Percentiles rank a stretch among this genome's conserved stretches.
These are phyloP conservation scores for Paedocypris micromegethes DNA, from an alignment of 2,797 vertebrate species.

Conservation along the genomic window DNA sequence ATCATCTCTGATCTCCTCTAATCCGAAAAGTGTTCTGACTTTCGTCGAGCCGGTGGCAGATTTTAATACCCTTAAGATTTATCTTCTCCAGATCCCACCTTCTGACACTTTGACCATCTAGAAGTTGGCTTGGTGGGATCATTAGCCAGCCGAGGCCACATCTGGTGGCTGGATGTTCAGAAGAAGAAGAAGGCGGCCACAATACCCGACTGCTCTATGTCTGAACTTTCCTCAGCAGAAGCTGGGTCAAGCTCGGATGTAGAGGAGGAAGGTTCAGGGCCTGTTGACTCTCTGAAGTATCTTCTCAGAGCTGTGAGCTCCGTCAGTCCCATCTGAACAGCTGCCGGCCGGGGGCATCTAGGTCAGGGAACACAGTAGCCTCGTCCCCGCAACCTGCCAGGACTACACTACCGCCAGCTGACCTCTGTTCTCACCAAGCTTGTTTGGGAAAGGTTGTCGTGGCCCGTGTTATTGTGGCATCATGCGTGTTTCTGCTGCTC, in stretches of 20 bases:
- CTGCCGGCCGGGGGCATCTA: constrained; percentile 34
- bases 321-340: constrained; percentile 37
- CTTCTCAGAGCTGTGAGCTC: constrained; percentile 17
- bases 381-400: constrained; percentile 24
- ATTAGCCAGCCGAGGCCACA: constrained; percentile 6
- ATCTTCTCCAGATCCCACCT: constrained; percentile 11
- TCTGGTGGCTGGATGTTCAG: constrained; percentile 3
- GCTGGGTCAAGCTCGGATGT: constrained; percentile 20
- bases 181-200: too few relatives aligned
- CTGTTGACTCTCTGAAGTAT: constrained; percentile 1
- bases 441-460: constrained; percentile 25
- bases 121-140: not conserved
- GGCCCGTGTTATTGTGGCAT: constrained; percentile 16
- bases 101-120: constrained; percentile 7
- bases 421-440: constrained; percentile 27
- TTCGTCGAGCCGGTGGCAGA: constrained; percentile 13
- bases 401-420: constrained; percentile 24
- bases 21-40: constrained; percentile 23
- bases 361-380: constrained; percentile 25
- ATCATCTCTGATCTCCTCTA: constrained; percentile 24
- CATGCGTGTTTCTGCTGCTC: constrained; percentile 17
- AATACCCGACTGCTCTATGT: constrained; percentile 12
- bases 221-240: constrained; percentile 11
- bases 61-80: constrained; percentile 21
- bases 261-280: constrained; percentile 12